phyloP scores from a whole-genome alignment of 2,888 invertebrate species.

The Entomobrya proxima region DNA sequence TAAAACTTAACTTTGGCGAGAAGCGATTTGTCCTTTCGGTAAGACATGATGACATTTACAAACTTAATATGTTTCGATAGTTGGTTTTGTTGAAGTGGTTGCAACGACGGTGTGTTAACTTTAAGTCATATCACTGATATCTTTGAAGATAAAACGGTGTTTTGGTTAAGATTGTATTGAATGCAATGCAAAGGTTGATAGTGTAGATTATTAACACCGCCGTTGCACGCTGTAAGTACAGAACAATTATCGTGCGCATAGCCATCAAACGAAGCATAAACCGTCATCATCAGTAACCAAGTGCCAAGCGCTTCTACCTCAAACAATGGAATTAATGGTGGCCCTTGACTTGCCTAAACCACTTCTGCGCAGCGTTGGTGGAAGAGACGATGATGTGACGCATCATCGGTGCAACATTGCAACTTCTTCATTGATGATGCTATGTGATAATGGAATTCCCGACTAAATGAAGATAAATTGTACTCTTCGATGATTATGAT shows the following conservation, averaged over 20 bases:
- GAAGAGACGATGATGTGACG: too few relatives aligned
- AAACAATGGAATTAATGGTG: background rate
- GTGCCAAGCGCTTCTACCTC: background rate
- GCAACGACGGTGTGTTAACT: too few relatives aligned
- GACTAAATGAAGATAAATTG: too few relatives aligned
- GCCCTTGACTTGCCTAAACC: constrained; percentile 44
- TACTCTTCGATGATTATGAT: too few relatives aligned
- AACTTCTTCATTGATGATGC: too few relatives aligned
- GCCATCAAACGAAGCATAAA: background rate
- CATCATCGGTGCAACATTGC: background rate
- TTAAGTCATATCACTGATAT: too few relatives aligned
- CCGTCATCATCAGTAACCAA: background rate
- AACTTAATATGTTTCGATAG: too few relatives aligned
- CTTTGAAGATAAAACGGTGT: too few relatives aligned
- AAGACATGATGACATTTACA: too few relatives aligned
- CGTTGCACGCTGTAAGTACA: background rate
- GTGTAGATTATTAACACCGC: constrained; percentile 4
- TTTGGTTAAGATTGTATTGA: too few relatives aligned
- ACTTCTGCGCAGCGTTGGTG: background rate
- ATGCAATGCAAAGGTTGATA: background rate
- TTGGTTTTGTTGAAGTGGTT: too few relatives aligned
- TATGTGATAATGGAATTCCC: too few relatives aligned
- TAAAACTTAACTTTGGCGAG: background rate
- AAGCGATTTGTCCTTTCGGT: background rate
- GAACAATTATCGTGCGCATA: constrained; percentile 14